Base-by-base conservation (phyloP, 1,140 invertebrate species). In the Belonocnema kinseyi region DNA sequence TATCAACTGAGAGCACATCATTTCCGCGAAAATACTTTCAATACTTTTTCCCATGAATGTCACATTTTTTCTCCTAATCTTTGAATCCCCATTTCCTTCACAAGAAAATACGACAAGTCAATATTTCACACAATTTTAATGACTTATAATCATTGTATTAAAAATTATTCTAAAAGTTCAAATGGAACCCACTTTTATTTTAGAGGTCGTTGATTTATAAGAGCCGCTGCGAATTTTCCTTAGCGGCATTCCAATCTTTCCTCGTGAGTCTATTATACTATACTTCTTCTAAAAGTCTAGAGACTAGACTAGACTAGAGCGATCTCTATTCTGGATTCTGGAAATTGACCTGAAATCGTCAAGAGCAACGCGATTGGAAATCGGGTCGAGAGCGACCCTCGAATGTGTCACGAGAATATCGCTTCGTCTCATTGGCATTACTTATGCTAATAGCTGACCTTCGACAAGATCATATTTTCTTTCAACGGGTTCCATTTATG, bases 401-500 rank as follows among this genome's bases (percentile, higher is more conserved):
- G 53, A 7, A 66, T 66, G 26, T 66, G 58, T 66, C 12, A 66
- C 61, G 14, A 13, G 26, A 66, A 21, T 17, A 66, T 13, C 7
- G 10, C 26, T 3, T 66, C 61, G 33, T 61, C 19, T 61, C 21
- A 2, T 26, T 66, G 33, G 21, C 70, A n/a, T 76, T 76, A 71
- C 56, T 56, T 70, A 73, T 75, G 52, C 77, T 72, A 78, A 78
- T 72, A 21, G 51, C 40, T 46, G 50, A 73, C 72, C 72, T 73
- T 73, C 50, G n/a, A 70, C 40, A 72, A 75, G 77, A 75, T 78
- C 53, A 79, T 79, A 74, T 76, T 79, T 74, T 73, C 50, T 74
- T 74, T 56, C 50, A 17, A 46, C 21, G 5, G 26, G 54, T 75
- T 71, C 78, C 77, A 70, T 85, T 85, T 83, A 83, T 85, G 79